Evolutionary conservation across 2,797 vertebrate species (phyloP), one percentile per base, ranked within the genome.

Genomic region (Gambelia wislizenii): DNA sequence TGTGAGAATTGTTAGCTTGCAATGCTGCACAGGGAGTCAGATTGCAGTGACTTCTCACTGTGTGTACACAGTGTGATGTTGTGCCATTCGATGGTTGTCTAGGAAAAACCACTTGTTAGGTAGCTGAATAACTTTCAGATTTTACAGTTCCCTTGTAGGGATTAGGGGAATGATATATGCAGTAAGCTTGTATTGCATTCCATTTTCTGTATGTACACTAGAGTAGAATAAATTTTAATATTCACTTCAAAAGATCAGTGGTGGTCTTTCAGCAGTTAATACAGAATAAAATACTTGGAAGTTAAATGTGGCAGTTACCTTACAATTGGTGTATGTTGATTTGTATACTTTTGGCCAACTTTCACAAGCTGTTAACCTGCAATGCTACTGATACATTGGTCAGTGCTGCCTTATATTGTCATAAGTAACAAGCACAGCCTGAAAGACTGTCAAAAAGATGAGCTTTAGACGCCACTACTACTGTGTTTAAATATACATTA

Each of bases 111-210:
- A 95, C 95, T 95, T 95, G 91, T n/a, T 92, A 93, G 94, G 92
- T 95, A 96, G 90, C 92, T 92, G 52, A 93, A 92, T 94, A 93
- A 94, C 92, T 92, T 89, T 91, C 94, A 91, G 80, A 89, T 72
- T 89, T 93, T 92, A 92, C 84, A 83, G 91, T 94, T 96, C 93
- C 94, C 93, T 95, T 91, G 93, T 94, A 96, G 95, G 93, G 93
- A 94, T 92, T 78, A 94, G 94, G 81, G 94, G 84, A 92, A 91
- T 95, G 94, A 91, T 86, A 91, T 86, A 93, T 95, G 94, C 93
- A 93, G 92, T 94, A 95, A 95, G 94, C 92, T 96, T 95, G 92
- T 96, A 95, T 93, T 96, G 93, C 92, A 94, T 95, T 95, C 95
- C 93, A 93, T 95, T 95, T 92, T 96, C 94, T 96, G 95, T 96